phyloP scores from a whole-genome alignment of 1,140 invertebrate genomes.

The Aporrectodea caliginosa region DNA sequence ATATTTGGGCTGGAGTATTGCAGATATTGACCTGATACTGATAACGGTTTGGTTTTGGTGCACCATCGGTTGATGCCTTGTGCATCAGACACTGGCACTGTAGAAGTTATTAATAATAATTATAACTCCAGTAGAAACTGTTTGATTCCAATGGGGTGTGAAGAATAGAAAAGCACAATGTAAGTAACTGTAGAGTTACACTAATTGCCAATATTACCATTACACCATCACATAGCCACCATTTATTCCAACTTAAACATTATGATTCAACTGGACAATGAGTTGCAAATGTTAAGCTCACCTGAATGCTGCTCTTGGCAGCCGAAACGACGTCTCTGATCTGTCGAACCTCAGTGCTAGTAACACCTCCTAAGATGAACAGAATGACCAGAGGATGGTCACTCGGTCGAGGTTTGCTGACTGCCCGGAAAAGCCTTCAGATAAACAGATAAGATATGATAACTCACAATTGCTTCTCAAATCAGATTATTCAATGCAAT shows the following conservation, averaged over 20 bases:
- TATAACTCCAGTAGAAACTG: too few species aligned
- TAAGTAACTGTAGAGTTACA: neutral
- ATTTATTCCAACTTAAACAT: too few species aligned
- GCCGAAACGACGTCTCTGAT: slow-evolving; percentile 39
- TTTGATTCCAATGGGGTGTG: too few species aligned
- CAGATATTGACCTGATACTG: too few species aligned
- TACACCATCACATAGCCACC: neutral
- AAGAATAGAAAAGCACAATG: neutral
- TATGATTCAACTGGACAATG: too few species aligned
- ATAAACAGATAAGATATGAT: neutral
- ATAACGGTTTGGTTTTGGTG: too few species aligned
- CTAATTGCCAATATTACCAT: neutral
- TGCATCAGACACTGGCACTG: too few species aligned
- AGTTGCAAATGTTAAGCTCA: too few species aligned
- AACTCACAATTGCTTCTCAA: neutral
- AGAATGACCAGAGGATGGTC: slow-evolving; percentile 44
- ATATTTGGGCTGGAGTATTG: too few species aligned
- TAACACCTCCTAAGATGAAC: slow-evolving; percentile 44
- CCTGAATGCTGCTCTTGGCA: slow-evolving; percentile 35
- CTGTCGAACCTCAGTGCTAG: slow-evolving; percentile 42
- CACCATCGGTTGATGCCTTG: too few species aligned
- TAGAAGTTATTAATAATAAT: too few species aligned
- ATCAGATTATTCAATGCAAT: too few species aligned
- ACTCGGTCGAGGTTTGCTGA: slow-evolving; percentile 42
- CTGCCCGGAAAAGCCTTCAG: slow-evolving; percentile 43